Evolutionary conservation across 2,113 vertebrate genomes (phyloP).

Genomic region (Alexandromys fortis): DNA sequence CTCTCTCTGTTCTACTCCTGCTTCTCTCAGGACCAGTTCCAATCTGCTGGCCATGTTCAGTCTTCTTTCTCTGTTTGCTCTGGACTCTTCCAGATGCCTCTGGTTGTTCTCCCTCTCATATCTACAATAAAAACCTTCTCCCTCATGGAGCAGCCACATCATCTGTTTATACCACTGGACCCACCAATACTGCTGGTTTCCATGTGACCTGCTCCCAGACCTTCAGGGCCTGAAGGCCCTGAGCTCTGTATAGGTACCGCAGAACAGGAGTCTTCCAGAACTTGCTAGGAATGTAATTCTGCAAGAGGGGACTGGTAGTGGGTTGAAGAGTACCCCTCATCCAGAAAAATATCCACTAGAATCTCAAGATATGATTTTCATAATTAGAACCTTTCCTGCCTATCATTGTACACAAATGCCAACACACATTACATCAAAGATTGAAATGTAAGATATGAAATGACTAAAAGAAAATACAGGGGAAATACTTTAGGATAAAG

Average conservation of each 20-base stretch:
- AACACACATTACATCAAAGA: background rate
- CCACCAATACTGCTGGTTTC: background rate
- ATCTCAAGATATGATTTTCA: background rate
- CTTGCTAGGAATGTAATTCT: background rate
- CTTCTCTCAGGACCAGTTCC: background rate
- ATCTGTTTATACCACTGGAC: background rate
- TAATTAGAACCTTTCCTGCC: background rate
- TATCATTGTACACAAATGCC: background rate
- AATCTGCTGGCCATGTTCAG: background rate
- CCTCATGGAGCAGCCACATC: background rate
- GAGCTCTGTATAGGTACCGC: background rate
- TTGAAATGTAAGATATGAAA: background rate
- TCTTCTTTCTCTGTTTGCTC: background rate
- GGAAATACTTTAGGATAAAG: background rate
- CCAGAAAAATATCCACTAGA: background rate
- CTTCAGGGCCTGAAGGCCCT: background rate
- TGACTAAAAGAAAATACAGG: background rate
- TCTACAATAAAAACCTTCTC: background rate
- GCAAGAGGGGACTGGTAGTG: background rate
- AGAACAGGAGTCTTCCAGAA: background rate
- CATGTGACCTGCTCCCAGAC: accelerated
- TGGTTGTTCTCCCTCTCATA: background rate
- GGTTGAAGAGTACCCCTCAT: background rate
- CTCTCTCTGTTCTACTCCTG: background rate
- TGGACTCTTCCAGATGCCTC: background rate